phyloP scores from a whole-genome alignment of 2,113 vertebrate species.

The Oreochromis tanganicae region DNA sequence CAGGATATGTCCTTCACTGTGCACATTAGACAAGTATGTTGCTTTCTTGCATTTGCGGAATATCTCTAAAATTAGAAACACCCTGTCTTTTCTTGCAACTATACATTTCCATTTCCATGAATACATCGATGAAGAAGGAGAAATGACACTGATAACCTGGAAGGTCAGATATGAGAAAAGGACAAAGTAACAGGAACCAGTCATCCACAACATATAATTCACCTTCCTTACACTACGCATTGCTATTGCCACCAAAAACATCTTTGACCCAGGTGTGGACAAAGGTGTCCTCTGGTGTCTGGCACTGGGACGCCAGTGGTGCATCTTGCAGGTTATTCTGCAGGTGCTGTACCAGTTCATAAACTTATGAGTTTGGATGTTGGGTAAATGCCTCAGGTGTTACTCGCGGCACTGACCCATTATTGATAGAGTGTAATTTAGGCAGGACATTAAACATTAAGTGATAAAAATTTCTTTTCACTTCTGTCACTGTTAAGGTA shows the following conservation, averaged over 20 bases:
- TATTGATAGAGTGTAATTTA: not conserved
- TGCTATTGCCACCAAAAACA: too few species aligned
- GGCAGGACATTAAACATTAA: not conserved
- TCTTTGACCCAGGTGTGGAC: too few species aligned
- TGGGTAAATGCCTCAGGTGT: not conserved
- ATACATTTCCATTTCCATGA: too few species aligned
- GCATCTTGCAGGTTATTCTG: not conserved
- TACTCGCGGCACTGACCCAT: accelerated
- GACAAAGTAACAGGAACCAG: too few species aligned
- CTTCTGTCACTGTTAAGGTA: accelerated
- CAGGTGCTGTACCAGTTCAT: not conserved
- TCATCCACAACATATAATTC: too few species aligned
- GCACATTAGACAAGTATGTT: not conserved
- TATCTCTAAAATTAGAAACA: not conserved
- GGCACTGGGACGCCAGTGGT: not conserved
- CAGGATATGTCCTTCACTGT: not conserved
- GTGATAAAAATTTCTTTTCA: not conserved
- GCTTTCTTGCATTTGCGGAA: not conserved
- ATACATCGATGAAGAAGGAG: too few species aligned
- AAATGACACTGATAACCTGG: too few species aligned
- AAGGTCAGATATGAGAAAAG: too few species aligned
- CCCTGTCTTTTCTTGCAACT: not conserved
- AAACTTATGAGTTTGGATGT: not conserved
- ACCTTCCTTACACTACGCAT: too few species aligned
- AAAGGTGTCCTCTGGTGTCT: not conserved